Evolutionary conservation across 2,888 invertebrate genomes (phyloP).

Genomic region (Melipona beecheii): DNA sequence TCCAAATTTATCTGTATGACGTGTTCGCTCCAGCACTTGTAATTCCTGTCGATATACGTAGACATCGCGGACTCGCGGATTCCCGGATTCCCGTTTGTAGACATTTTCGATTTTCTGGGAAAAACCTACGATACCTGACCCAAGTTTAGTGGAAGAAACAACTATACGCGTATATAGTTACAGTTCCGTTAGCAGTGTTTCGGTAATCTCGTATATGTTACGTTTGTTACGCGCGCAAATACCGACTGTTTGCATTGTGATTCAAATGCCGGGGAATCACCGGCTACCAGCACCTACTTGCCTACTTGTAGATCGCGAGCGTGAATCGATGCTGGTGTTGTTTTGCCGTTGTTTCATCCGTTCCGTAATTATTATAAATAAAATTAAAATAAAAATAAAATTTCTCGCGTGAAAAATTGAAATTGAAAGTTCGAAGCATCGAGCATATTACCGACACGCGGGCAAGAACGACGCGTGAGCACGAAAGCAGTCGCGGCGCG

Average conservation of each 20-base stretch:
- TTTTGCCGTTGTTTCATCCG: neutral
- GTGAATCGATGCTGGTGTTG: neutral
- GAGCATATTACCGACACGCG: too few relatives aligned
- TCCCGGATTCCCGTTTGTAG: conserved; percentile 54
- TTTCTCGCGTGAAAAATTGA: too few relatives aligned
- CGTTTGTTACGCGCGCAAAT: conserved; percentile 38
- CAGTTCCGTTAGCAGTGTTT: conserved; percentile 45
- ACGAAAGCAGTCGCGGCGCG: conserved; percentile 13
- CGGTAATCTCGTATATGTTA: conserved; percentile 18
- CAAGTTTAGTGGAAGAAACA: conserved; percentile 32
- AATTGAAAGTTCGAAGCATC: neutral
- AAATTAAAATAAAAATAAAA: neutral
- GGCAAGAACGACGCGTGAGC: neutral
- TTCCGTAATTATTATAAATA: too few relatives aligned
- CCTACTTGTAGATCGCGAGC: neutral
- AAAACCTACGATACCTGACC: conserved; percentile 60
- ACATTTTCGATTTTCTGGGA: conserved; percentile 69
- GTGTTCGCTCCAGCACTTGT: conserved; percentile 28
- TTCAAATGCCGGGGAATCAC: conserved; percentile 71
- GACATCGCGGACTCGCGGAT: conserved; percentile 15
- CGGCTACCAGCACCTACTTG: conserved; percentile 37
- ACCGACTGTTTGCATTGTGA: conserved; percentile 74
- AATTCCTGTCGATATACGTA: too few relatives aligned
- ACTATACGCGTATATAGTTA: neutral
- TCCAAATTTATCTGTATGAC: conserved; percentile 69